Percentiles rank a stretch among this genome's conserved stretches.
phyloP scores from a whole-genome alignment of 2,113 vertebrate species.

The Dissostichus mawsoni region DNA sequence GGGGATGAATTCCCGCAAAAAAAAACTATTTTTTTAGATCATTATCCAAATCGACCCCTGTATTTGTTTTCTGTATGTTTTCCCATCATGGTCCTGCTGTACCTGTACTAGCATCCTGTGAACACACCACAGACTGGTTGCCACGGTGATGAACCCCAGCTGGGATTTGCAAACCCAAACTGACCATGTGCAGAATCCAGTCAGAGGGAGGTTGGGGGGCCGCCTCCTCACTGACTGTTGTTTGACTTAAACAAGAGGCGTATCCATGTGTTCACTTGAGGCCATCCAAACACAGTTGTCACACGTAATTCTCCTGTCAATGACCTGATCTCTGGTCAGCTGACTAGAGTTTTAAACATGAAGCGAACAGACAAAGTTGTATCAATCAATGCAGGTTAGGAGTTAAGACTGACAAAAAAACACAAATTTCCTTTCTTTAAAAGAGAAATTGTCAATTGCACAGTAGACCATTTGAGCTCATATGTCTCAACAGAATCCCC shows the following conservation, averaged over 20 bases:
- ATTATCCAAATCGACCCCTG: no score
- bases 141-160: background rate
- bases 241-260: background rate
- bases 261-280: background rate
- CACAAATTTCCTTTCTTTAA: no score
- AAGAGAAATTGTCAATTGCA: no score
- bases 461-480: no score
- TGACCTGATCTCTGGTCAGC: background rate
- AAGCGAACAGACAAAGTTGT: background rate
- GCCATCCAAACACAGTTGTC: background rate
- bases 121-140: constrained; percentile 15
- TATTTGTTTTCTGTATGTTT: no score
- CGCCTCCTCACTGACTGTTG: background rate
- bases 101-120: constrained; percentile 1
- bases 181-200: constrained; percentile 1
- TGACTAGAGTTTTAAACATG: background rate
- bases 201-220: background rate
- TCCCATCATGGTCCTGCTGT: background rate
- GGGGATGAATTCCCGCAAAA: no score
- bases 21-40: no score
- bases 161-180: background rate
- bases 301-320: background rate
- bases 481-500: no score
- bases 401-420: no score
- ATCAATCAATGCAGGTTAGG: background rate